These are phyloP conservation scores for Ochropacha duplaris DNA, from an alignment of 2,888 invertebrate genomes.

Conservation along the genomic window DNA sequence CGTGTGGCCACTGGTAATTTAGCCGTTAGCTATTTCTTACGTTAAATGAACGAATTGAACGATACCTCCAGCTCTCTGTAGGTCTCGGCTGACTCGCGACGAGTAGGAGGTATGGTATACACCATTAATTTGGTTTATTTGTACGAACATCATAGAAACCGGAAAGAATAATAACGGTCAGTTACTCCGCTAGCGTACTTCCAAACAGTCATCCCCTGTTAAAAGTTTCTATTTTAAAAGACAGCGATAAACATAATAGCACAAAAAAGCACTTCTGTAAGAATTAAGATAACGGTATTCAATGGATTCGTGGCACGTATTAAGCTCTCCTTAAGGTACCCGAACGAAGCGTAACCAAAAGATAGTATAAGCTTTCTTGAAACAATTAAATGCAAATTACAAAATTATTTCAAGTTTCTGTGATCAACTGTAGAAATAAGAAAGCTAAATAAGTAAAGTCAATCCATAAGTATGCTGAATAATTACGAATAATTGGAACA, in stretches of 20 bases:
- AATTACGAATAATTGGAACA: neutral
- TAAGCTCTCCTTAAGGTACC: neutral
- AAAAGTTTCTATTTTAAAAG: neutral
- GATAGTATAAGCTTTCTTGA: neutral
- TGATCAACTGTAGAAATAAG: neutral
- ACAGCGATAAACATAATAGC: neutral
- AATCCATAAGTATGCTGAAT: too few species aligned
- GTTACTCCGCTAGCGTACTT: slow-evolving; percentile 3
- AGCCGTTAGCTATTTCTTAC: slow-evolving; percentile 38
- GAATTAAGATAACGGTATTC: neutral
- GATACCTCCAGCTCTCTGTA: slow-evolving; percentile 38
- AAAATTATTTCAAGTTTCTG: neutral
- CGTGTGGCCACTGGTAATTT: slow-evolving; percentile 51
- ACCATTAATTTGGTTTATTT: slow-evolving; percentile 18
- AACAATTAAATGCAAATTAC: slow-evolving; percentile 3
- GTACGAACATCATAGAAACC: slow-evolving; percentile 17
- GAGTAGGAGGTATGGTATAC: too few species aligned
- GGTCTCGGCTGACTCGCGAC: slow-evolving; percentile 9
- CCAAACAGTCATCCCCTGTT: neutral
- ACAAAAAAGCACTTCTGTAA: neutral
- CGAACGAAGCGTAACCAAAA: neutral
- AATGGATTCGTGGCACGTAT: neutral
- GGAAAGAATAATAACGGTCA: slow-evolving; percentile 29
- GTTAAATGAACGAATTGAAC: slow-evolving; percentile 18
- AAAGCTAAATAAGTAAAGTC: too few species aligned